These are phyloP conservation scores for Oscheius sp. DNA, from an alignment of 2,888 invertebrate species.

Conservation along the genomic window DNA sequence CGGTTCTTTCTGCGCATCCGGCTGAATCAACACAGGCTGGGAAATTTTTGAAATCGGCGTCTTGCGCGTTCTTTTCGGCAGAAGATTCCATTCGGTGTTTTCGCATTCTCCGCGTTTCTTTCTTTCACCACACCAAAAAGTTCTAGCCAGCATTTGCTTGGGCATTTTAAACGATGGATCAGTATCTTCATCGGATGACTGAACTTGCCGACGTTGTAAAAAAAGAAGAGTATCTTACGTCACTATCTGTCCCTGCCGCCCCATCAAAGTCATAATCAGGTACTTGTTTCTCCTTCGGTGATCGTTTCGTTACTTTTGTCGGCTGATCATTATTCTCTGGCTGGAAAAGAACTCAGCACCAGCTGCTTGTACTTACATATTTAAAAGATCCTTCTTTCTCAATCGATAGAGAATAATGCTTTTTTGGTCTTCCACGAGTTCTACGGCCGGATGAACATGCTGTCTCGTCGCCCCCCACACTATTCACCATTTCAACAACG, in stretches of 20 bases:
- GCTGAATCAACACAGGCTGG: too few relatives aligned
- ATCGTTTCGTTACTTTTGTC: background rate
- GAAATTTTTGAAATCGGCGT: background rate
- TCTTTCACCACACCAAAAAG: conserved; percentile 5
- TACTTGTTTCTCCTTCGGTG: background rate
- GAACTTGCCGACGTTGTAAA: background rate
- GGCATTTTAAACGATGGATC: conserved; percentile 18
- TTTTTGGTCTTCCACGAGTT: conserved; percentile 21
- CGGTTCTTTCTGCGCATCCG: too few relatives aligned
- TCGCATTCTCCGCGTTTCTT: conserved; percentile 7
- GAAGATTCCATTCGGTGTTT: conserved; percentile 5
- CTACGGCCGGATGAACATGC: background rate
- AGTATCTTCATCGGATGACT: conserved; percentile 6
- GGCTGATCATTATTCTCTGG: background rate
- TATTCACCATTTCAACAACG: background rate
- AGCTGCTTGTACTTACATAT: background rate
- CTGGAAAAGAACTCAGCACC: background rate
- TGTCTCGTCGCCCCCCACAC: background rate
- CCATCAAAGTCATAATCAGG: conserved; percentile 8
- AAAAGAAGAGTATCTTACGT: background rate
- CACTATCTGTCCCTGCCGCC: background rate
- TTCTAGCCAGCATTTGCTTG: conserved; percentile 10
- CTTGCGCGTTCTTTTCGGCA: conserved; percentile 11
- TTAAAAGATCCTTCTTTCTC: conserved; percentile 22
- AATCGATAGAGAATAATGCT: background rate